These are phyloP conservation scores for Metacarcinus magister DNA, from an alignment of 2,888 invertebrate species.

Conservation along the genomic window DNA sequence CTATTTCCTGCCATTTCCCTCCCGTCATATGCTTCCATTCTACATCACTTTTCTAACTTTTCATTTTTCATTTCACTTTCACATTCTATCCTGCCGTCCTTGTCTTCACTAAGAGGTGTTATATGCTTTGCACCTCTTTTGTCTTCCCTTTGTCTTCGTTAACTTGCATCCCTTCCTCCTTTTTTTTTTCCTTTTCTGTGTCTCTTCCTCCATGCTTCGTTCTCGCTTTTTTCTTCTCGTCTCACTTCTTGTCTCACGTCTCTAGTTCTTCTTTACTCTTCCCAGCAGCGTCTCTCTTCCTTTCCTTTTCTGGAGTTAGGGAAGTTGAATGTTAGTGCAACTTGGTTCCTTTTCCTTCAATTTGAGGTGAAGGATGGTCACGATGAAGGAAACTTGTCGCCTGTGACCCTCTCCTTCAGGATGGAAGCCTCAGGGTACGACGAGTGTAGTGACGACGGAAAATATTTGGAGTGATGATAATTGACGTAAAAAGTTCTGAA, in stretches of 20 bases:
- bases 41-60: neutral
- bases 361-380: neutral
- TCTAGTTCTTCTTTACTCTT: neutral
- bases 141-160: neutral
- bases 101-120: neutral
- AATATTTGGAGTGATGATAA: neutral
- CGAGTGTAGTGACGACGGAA: neutral
- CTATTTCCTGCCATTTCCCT: constrained; percentile 40
- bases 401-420: constrained; percentile 7
- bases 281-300: neutral
- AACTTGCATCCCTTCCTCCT: neutral
- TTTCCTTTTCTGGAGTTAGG: neutral
- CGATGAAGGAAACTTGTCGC: neutral
- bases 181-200: neutral
- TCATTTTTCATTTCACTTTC: neutral
- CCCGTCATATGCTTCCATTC: neutral
- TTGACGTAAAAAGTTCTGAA: neutral
- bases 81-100: neutral
- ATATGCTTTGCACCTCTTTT: neutral
- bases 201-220: neutral
- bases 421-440: neutral
- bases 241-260: neutral
- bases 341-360: neutral
- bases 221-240: neutral
- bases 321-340: neutral